Conservation (phyloP, 53 echinoderm and acorn worm species). For the Holothuria leucospilota region DNA sequence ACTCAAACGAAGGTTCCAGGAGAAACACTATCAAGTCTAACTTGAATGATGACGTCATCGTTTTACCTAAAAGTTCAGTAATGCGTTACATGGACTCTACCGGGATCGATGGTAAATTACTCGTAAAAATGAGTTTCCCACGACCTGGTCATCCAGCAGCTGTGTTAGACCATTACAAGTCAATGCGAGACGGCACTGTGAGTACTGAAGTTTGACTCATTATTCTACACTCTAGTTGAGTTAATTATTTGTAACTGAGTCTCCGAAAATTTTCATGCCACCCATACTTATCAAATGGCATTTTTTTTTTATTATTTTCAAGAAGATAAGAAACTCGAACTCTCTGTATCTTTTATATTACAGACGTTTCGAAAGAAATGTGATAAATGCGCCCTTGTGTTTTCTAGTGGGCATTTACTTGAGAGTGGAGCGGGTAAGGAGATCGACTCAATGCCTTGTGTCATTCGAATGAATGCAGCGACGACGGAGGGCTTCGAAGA, state of each 20-base stretch:
- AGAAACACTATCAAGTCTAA: neutral
- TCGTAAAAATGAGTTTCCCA: conserved; percentile 65
- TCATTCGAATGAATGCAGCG: conserved; percentile 90
- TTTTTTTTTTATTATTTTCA: no score
- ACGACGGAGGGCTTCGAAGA: conserved; percentile 74
- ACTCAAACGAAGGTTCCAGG: conserved; percentile 54
- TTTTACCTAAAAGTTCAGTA: conserved; percentile 54
- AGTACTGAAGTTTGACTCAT: neutral
- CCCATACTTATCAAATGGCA: no score
- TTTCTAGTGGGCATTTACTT: conserved; percentile 81
- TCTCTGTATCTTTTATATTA: neutral
- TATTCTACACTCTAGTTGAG: no score
- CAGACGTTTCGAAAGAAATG: conserved; percentile 74
- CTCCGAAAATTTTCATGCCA: no score
- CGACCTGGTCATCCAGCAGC: conserved; percentile 56
- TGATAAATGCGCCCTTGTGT: conserved; percentile 81
- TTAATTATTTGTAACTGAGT: no score
- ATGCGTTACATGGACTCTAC: conserved; percentile 48
- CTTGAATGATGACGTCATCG: conserved; percentile 48
- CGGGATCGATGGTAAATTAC: conserved; percentile 36
- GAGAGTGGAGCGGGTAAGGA: conserved; percentile 70
- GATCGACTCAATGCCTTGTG: conserved; percentile 81
- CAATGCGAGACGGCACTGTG: conserved; percentile 71
- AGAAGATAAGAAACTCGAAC: neutral
- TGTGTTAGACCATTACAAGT: conserved; percentile 64